A percentile compares a stretch with the other conserved stretches of the same genome.
Evolutionary conservation across 2,113 vertebrate genomes (phyloP).

Genomic region (Alces alces): DNA sequence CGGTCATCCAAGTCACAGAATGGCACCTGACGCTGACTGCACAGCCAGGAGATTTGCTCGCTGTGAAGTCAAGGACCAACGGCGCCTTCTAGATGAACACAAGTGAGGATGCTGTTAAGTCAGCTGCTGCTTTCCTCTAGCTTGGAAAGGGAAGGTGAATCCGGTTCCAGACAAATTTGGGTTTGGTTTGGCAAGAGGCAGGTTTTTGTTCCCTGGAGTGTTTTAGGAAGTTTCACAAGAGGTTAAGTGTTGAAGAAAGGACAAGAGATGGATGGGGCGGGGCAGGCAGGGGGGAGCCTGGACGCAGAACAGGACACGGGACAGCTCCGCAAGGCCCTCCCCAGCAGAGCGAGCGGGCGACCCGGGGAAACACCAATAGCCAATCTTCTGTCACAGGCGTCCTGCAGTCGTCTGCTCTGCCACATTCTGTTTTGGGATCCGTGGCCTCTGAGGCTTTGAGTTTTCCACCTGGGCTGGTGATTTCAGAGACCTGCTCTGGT

Average conservation of each 20-base stretch:
- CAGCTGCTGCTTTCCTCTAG: not conserved
- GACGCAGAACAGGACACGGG: fast-evolving
- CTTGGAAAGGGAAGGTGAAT: not conserved
- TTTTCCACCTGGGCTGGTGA: not conserved
- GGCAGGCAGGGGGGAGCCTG: not conserved
- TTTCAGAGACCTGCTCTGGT: not conserved
- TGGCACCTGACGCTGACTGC: not conserved
- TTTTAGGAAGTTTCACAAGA: not conserved
- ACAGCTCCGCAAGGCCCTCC: not conserved
- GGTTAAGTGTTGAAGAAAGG: not conserved
- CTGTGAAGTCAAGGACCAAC: not conserved
- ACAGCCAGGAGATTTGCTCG: not conserved
- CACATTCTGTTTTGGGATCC: not conserved
- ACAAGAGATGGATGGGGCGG: not conserved
- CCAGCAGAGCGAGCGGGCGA: not conserved
- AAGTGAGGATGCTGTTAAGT: not conserved
- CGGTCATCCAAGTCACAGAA: not conserved
- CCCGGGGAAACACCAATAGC: fast-evolving
- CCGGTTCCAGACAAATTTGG: not conserved
- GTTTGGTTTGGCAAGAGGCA: not conserved
- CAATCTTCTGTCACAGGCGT: not conserved
- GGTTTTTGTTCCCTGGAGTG: not conserved
- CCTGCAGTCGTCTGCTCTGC: not conserved
- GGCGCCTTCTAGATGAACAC: not conserved
- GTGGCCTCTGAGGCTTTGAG: not conserved